phyloP scores from a whole-genome alignment of 2,888 invertebrate genomes.

The Galerucella pusilla region DNA sequence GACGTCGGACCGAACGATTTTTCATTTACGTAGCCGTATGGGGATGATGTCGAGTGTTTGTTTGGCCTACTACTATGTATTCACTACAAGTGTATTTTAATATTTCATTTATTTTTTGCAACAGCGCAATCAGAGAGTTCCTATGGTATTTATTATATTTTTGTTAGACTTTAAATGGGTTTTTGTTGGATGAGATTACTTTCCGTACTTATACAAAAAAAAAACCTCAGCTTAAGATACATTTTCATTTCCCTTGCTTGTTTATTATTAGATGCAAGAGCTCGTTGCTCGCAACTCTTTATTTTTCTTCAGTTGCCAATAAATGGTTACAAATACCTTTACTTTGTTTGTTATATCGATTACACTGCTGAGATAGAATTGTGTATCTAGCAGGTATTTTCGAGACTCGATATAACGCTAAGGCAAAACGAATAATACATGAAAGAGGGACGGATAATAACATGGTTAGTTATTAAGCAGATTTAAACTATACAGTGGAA shows the following conservation, averaged over 20 bases:
- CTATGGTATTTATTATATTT: conserved; percentile 54
- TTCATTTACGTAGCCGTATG: conserved; percentile 12
- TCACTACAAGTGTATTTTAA: conserved; percentile 48
- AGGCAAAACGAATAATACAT: conserved; percentile 43
- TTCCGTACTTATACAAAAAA: conserved; percentile 52
- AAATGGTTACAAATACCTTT: conserved; percentile 41
- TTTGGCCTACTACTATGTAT: conserved; percentile 31
- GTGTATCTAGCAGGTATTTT: conserved; percentile 45
- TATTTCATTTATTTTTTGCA: conserved; percentile 55
- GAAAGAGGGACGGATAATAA: conserved; percentile 46
- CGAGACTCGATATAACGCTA: conserved; percentile 46
- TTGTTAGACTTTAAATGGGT: conserved; percentile 54
- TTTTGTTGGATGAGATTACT: conserved; percentile 53
- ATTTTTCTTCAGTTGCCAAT: conserved; percentile 36
- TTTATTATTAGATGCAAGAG: conserved; percentile 37
- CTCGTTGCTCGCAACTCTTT: conserved; percentile 23
- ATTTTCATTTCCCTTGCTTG: conserved; percentile 52
- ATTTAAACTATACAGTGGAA: conserved; percentile 43
- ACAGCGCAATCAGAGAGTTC: conserved; percentile 55
- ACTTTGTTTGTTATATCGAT: conserved; percentile 46
- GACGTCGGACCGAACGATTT: conserved; percentile 16
- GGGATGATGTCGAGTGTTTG: conserved; percentile 9
- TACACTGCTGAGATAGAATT: conserved; percentile 42
- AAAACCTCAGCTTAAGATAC: conserved; percentile 54
- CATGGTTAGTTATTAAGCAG: conserved; percentile 46